Percentiles rank a stretch among this genome's conserved stretches.
phyloP scores from a whole-genome alignment of 2,797 vertebrate genomes.

The Poecilia velifera region DNA sequence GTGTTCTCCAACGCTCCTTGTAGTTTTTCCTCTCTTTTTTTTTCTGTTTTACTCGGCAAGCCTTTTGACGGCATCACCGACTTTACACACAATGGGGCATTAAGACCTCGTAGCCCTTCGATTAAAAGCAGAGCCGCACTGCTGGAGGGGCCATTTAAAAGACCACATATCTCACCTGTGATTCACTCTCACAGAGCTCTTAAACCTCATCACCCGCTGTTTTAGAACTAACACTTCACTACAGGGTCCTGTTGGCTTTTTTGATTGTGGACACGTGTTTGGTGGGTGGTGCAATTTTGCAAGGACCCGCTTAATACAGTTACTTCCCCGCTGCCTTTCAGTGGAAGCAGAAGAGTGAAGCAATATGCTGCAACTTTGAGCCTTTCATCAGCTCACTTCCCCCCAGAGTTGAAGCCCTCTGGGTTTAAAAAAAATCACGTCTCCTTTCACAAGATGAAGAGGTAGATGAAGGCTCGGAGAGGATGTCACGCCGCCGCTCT shows the following conservation, averaged over 20 bases:
- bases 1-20: neutral
- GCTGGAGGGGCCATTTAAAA: constrained; percentile 13
- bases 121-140: constrained; percentile 19
- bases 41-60: neutral
- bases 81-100: constrained; percentile 16
- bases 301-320: constrained; percentile 33
- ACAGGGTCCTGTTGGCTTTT: constrained; percentile 17
- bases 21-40: neutral
- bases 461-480: constrained; percentile 49
- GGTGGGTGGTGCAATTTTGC: constrained; percentile 21
- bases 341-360: constrained; percentile 38
- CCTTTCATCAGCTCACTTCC: constrained; percentile 51
- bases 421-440: constrained; percentile 37
- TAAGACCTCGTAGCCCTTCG: neutral
- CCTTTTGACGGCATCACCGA: constrained; percentile 2
- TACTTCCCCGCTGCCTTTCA: constrained; percentile 13
- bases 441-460: constrained; percentile 54
- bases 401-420: constrained; percentile 46
- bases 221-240: constrained; percentile 15
- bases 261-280: constrained; percentile 15
- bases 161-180: constrained; percentile 17
- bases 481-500: constrained; percentile 42
- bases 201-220: constrained; percentile 16
- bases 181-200: constrained; percentile 25
- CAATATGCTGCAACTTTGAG: constrained; percentile 48